Conservation (phyloP, 2,113 vertebrate species). For the Anolis carolinensis region DNA sequence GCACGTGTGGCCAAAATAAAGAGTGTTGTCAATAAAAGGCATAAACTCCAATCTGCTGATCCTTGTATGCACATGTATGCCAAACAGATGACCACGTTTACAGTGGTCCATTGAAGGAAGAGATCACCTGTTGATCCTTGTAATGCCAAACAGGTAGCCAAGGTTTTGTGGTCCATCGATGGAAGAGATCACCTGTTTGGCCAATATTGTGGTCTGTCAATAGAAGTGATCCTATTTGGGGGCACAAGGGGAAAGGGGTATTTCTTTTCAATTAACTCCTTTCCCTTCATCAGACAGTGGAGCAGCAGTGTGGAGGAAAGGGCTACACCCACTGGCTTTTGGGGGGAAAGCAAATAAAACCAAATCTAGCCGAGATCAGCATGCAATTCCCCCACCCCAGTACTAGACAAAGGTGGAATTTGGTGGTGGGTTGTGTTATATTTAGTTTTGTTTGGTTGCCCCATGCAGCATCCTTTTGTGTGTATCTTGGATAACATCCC, state of each 20-base stretch:
- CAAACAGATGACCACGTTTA: background rate
- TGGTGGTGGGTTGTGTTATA: background rate
- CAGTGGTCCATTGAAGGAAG: too few species aligned
- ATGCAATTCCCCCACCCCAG: background rate
- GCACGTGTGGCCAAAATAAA: constrained; percentile 38
- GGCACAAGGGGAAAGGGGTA: background rate
- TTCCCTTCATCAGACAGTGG: background rate
- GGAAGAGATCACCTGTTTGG: too few species aligned
- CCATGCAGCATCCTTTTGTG: constrained; percentile 8
- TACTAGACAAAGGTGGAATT: background rate
- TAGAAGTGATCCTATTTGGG: background rate
- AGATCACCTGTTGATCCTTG: too few species aligned
- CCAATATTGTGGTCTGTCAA: background rate
- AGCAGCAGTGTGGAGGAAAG: background rate
- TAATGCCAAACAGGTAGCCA: too few species aligned
- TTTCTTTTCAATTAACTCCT: background rate
- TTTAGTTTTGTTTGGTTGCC: background rate
- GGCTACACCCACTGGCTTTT: background rate
- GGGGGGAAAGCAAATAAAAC: background rate
- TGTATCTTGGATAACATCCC: background rate
- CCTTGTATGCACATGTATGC: background rate
- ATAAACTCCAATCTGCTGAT: constrained; percentile 2
- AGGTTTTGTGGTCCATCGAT: too few species aligned
- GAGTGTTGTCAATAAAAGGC: constrained; percentile 68
- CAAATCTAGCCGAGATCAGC: constrained; percentile 5